Evolutionary conservation across 2,113 vertebrate species (phyloP), one percentile per base, ranked within the genome.

Genomic region (Hemibagrus wyckioides): DNA sequence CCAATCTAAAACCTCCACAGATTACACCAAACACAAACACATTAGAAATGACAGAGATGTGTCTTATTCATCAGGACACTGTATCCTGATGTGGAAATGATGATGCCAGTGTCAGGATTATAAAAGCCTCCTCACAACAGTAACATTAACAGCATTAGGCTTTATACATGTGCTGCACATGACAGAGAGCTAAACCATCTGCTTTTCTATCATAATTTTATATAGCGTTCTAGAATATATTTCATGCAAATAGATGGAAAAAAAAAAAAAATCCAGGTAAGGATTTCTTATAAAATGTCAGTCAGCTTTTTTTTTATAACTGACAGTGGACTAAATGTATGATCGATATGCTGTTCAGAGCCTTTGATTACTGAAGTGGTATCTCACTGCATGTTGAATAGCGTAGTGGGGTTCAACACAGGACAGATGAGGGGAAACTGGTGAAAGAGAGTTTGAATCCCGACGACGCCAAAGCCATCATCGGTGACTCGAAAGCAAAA

Each of bases 41-140:
- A 39, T 59, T 81, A 81, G 21, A 15, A 81, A 81, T 41, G 36
- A 59, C 54, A 81, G 79, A 56, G 52, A 59, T 81, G 79, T 36
- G 77, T 80, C 56, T 41, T 25, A 39, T 80, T 80, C 25, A 54
- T 57, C 52, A 57, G 79, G 10, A 25, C 54, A 57, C 79, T 80
- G 76, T 57, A 81, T 59, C 30, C 30, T 59, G 79, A 41, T 15
- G 17, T 14, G 28, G 73, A 50, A 52, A 77, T 30, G 6, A 52
- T 79, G 3, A 79, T 7, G 48, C 44, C 11, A 17, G n/a, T 33
- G 50, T 56, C 50, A 33, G 0, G 15, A 39, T 81, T 41, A 39
- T 28, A 59, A 41, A 39, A 2, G 2, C 56, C 1, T 50, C 48
- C 28, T 79, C n/a, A 30, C 9, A 15, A 6, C 73, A 41, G 17